A percentile compares a stretch with the other conserved stretches of the same genome.
Conservation (phyloP, 1,140 invertebrate species). For the Archivesica marissinica region DNA sequence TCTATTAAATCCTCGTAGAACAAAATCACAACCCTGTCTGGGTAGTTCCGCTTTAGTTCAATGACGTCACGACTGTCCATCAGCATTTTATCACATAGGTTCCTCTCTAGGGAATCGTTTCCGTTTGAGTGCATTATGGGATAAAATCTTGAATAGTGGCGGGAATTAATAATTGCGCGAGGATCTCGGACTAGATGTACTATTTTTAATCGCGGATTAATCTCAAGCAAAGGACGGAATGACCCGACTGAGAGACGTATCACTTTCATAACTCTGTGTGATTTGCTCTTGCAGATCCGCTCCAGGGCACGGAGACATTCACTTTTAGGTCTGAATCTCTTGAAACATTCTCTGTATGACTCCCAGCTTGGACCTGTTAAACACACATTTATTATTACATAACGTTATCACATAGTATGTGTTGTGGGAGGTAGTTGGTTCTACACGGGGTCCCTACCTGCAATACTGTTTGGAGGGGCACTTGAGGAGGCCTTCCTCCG, state of each 20-base stretch:
- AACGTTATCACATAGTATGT: too few relatives aligned
- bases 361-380: slow-evolving; percentile 48
- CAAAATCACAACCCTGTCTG: slow-evolving; percentile 19
- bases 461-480: too few relatives aligned
- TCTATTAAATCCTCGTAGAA: slow-evolving; percentile 46
- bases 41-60: slow-evolving; percentile 6
- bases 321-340: slow-evolving; percentile 32
- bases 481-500: too few relatives aligned
- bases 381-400: neutral
- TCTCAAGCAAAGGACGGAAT: slow-evolving; percentile 28
- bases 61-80: slow-evolving; percentile 2
- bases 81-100: slow-evolving; percentile 57
- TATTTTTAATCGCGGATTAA: slow-evolving; percentile 42
- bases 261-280: slow-evolving; percentile 32
- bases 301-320: slow-evolving; percentile 35
- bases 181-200: slow-evolving; percentile 56
- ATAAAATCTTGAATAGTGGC: slow-evolving; percentile 48
- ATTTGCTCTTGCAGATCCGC: neutral
- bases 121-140: neutral
- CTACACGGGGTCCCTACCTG: too few relatives aligned
- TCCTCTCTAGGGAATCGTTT: slow-evolving; percentile 21
- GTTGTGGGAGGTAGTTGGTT: too few relatives aligned
- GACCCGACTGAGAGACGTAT: slow-evolving; percentile 18
- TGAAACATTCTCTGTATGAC: slow-evolving; percentile 14
- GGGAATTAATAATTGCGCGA: slow-evolving; percentile 52